A percentile compares a stretch with the other conserved stretches of the same genome.
These are phyloP conservation scores for Callinectes sapidus DNA, from an alignment of 2,888 invertebrate genomes.

Conservation along the genomic window DNA sequence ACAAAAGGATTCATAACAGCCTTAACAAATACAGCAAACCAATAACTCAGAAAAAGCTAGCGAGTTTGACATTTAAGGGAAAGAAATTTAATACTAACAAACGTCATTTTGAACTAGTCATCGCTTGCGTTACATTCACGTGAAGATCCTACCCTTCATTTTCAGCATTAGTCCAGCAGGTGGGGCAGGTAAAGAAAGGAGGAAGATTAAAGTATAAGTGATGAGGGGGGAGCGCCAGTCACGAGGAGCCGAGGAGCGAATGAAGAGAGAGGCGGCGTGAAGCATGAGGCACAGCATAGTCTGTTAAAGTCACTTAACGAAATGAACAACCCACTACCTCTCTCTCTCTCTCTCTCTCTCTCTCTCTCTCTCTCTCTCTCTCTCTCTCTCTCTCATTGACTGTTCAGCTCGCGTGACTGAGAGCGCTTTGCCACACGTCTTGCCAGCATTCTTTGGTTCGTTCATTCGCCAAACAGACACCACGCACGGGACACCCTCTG, in stretches of 20 bases:
- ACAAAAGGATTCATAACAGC: too few species aligned
- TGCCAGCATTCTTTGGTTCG: neutral
- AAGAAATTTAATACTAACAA: too few species aligned
- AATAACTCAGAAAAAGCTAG: too few species aligned
- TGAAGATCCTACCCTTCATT: too few species aligned
- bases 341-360: conserved; percentile 29
- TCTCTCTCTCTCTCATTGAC: conserved; percentile 9
- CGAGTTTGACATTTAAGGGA: too few species aligned
- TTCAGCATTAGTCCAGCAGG: neutral
- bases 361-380: conserved; percentile 29
- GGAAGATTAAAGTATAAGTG: neutral
- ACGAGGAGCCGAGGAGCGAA: neutral
- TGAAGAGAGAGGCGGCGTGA: neutral
- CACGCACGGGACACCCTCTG: neutral
- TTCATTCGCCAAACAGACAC: conserved; percentile 8
- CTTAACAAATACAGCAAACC: too few species aligned
- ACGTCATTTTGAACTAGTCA: too few species aligned
- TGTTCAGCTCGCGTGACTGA: neutral
- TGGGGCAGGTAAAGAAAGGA: neutral
- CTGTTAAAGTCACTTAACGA: neutral
- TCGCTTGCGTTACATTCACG: too few species aligned
- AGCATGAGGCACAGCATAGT: neutral
- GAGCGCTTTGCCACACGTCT: neutral
- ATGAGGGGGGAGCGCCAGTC: neutral
- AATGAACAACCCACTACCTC: neutral